Conservation (phyloP, 2,888 invertebrate species). For the Sipha maydis region DNA sequence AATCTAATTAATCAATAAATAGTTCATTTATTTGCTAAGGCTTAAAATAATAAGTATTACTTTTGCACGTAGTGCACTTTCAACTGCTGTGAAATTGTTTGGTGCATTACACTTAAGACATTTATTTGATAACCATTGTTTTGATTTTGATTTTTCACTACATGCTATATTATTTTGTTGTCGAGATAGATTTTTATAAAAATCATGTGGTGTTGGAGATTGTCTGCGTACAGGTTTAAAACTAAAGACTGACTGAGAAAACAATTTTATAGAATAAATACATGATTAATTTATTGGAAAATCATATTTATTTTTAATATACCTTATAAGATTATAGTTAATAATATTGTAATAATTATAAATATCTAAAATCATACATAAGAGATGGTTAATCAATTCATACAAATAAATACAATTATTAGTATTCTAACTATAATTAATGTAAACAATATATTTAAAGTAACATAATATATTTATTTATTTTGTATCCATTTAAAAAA, state of each 20-base stretch:
- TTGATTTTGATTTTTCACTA: constrained; percentile 28
- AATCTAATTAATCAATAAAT: constrained; percentile 45
- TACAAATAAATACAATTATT: not conserved
- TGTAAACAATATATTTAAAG: no score
- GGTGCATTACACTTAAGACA: constrained; percentile 52
- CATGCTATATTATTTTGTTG: constrained; percentile 12
- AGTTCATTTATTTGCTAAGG: not conserved
- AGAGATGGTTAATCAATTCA: not conserved
- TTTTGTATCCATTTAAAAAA: no score
- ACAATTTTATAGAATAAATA: constrained; percentile 4
- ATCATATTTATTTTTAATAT: not conserved
- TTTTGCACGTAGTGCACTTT: constrained; percentile 49
- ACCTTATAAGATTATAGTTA: no score
- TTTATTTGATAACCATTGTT: not conserved
- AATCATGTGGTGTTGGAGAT: constrained; percentile 43
- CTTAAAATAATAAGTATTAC: constrained; percentile 17
- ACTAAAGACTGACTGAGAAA: constrained; percentile 3
- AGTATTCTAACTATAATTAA: not conserved
- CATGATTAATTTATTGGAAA: not conserved
- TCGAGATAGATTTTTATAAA: constrained; percentile 27
- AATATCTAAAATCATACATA: not conserved
- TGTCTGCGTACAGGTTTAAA: constrained; percentile 33
- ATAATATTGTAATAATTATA: not conserved
- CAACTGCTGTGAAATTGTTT: constrained; percentile 23
- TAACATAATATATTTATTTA: no score